Conservation (phyloP, 1,140 invertebrate genomes). For the Thaumetopoea pityocampa region DNA sequence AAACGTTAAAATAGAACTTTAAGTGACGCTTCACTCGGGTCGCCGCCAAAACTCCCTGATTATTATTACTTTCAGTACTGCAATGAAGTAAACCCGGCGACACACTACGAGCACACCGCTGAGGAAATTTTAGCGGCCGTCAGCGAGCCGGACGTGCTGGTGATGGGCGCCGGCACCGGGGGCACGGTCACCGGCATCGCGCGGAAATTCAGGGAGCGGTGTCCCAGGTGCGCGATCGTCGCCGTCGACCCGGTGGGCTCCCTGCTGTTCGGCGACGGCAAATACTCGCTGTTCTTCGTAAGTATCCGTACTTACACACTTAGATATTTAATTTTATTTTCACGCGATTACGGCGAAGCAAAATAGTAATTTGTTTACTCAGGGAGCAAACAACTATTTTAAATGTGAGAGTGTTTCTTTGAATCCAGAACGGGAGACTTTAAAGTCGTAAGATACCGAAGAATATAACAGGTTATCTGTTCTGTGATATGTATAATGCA, state of each 20-base stretch:
- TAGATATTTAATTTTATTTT: constrained; percentile 56
- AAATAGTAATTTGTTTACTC: too few relatives aligned
- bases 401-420: too few relatives aligned
- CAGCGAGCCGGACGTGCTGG: constrained; percentile 86
- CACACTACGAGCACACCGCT: constrained; percentile 93
- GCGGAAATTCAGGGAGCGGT: constrained; percentile 85
- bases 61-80: constrained; percentile 81
- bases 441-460: too few relatives aligned
- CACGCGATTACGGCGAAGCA: too few relatives aligned
- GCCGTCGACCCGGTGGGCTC: constrained; percentile 91
- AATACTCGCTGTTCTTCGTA: constrained; percentile 13
- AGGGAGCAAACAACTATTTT: too few relatives aligned
- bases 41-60: too few relatives aligned
- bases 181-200: constrained; percentile 88
- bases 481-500: too few relatives aligned
- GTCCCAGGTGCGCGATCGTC: constrained; percentile 79
- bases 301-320: constrained; percentile 1
- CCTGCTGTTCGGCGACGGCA: constrained; percentile 78
- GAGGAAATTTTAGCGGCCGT: constrained; percentile 88
- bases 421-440: too few relatives aligned
- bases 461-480: too few relatives aligned
- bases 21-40: too few relatives aligned
- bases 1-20: too few relatives aligned
- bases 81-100: constrained; percentile 89
- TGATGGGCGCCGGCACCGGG: constrained; percentile 89